Conservation (phyloP, 2,797 vertebrate genomes). For the Clarias platycephalus region DNA sequence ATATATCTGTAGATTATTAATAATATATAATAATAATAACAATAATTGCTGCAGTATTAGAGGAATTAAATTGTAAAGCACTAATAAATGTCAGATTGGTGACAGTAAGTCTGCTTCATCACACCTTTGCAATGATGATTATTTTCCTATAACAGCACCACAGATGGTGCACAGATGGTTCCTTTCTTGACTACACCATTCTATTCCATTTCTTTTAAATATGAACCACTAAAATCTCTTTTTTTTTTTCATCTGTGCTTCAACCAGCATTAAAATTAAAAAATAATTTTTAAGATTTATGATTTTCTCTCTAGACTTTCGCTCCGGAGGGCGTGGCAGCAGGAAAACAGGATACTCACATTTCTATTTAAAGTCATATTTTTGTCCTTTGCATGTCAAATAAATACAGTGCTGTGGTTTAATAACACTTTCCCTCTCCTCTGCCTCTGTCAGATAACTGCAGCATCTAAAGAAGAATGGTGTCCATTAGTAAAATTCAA, state of each 20-base stretch:
- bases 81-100: background rate
- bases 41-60: background rate
- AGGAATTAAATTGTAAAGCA: background rate
- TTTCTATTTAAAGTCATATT: background rate
- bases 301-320: too few relatives aligned
- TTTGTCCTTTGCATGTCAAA: background rate
- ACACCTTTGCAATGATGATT: background rate
- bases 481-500: slow-evolving; percentile 2
- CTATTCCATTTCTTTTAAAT: background rate
- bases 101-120: background rate
- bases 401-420: background rate
- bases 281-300: background rate
- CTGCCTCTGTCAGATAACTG: background rate
- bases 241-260: too few relatives aligned
- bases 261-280: background rate
- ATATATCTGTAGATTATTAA: background rate
- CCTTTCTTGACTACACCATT: background rate
- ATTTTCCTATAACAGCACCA: background rate
- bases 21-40: too few relatives aligned
- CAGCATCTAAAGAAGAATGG: background rate
- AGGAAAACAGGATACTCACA: background rate
- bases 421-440: background rate
- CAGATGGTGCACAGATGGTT: background rate
- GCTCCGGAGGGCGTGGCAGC: background rate
- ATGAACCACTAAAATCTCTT: background rate